Evolutionary conservation across 53 echinoderm and acorn worm genomes (phyloP).

Genomic region (Crossaster papposus): DNA sequence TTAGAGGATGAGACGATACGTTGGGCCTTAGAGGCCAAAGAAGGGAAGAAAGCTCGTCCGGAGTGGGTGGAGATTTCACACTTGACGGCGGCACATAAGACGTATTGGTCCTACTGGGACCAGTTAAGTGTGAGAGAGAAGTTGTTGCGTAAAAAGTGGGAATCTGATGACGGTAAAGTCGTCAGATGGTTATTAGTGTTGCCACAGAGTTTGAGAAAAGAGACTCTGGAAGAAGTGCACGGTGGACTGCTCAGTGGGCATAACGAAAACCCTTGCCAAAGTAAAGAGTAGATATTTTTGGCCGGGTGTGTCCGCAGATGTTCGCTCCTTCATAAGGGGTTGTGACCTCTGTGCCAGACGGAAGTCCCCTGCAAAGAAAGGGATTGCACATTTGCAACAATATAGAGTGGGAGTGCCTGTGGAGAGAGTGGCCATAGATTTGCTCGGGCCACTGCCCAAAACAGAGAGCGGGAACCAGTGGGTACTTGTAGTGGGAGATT

Average conservation of each 20-base stretch:
- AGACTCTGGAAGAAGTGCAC: constrained; percentile 53
- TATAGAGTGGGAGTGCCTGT: constrained; percentile 18
- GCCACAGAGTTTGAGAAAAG: constrained; percentile 24
- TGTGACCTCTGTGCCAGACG: constrained; percentile 52
- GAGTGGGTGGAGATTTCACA: constrained; percentile 9
- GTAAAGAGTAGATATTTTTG: constrained; percentile 47
- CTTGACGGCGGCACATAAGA: constrained; percentile 26
- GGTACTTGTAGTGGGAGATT: constrained; percentile 54
- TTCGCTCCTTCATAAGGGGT: constrained; percentile 17
- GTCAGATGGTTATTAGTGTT: constrained; percentile 26
- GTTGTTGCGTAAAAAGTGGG: background rate
- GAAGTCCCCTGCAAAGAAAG: constrained; percentile 38
- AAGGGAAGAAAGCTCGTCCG: background rate
- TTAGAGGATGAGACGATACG: constrained; percentile 14
- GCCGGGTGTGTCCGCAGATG: constrained; percentile 26
- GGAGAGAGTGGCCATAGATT: constrained; percentile 55
- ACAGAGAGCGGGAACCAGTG: constrained; percentile 54
- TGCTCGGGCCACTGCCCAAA: constrained; percentile 53
- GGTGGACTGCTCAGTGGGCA: constrained; percentile 29
- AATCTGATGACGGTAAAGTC: constrained; percentile 40
- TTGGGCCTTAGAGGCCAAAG: constrained; percentile 22
- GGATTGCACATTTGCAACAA: constrained; percentile 43
- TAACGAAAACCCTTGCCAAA: constrained; percentile 43
- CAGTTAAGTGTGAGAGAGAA: constrained; percentile 23
- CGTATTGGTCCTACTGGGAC: constrained; percentile 51